Evolutionary conservation across 2,888 invertebrate species (phyloP), one percentile per base, ranked within the genome.

Genomic region (Euplexia lucipara): DNA sequence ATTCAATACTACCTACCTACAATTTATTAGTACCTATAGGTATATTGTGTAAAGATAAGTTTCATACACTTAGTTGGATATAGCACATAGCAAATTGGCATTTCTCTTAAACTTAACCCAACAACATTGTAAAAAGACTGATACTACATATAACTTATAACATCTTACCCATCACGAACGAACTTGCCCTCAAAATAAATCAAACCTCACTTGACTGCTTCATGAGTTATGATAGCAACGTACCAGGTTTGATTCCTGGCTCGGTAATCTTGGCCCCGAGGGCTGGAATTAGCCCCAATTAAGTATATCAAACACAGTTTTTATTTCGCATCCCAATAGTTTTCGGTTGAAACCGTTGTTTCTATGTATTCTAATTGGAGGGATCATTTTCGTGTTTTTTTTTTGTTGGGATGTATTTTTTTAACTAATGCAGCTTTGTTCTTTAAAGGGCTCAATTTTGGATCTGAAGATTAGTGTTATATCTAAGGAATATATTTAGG

Each of bases 231-330:
- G 84, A 78, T 76, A 68, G 62, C 63, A 74, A 70, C 74, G 73
- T 65, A 60, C 70, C 49, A 37, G 79, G 81, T 86, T 86, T 79
- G 86, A 86, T 83, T 85, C 88, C 82, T 76, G 76, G 12, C 72
- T 64, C 71, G 78, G 78, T 89, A 90, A 90, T 91, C 85, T 78
- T 75, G 49, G 84, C 91, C 89, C n/a, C 58, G 70, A 45, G 86
- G 91, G 81, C 70, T 64, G 71, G 86, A 90, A 91, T 91, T 91
- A 90, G 86, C 78, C 81, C 80, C 88, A 91, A 91, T 91, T 91
- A 91, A 84, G 80, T 67, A 66, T 30, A 79, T 64, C 56, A 87
- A 86, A 84, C 57, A 67, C 54, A 64, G 76, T 81, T 86, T 83
- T 78, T 80, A 67, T 85, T 84, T 82, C 72, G 70, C 82, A 64